Evolutionary conservation across 2,888 invertebrate species (phyloP), one percentile per base, ranked within the genome.

Genomic region (Pristionchus entomophagus): DNA sequence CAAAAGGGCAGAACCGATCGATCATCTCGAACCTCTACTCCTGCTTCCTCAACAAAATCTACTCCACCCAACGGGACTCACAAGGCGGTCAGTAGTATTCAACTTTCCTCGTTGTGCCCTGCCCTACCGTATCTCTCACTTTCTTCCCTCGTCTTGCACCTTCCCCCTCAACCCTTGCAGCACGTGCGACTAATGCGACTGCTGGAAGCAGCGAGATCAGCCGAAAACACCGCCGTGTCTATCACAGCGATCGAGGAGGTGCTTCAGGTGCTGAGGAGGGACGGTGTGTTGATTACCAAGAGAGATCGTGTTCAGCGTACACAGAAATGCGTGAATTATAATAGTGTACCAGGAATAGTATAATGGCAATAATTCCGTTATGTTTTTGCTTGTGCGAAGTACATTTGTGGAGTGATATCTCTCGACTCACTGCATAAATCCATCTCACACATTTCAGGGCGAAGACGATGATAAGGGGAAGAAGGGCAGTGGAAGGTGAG

Each of bases 1-100:
- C 95, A 95, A 53, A 82, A 86, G 38, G 87, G 62, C 6, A 49
- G n/a, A 26, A 45, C 10, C 38, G 83, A 8, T 65, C 82, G 83
- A 8, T 65, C 56, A 59, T 22, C 51, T 59, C 10, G 49, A 38
- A 19, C 17, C 49, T 26, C 26, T 6, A 59, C 26, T 12, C 26
- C 26, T 22, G n/a, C 22, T 22, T 59, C 22, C 29, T 49, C 53
- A 51, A 81, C 82, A 4, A 82, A 82, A 26, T 59, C 82, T 12
- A 59, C 82, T 12, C 38, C 56, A 32, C n/a, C 35, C 14, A 59
- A 38, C 14, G 45, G 45, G 6, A 49, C 29, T 2, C 56, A 59
- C 26, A 56, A 82, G 17, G 49, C 59, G 22, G 81, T 81, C 22
- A 81, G 81, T 35, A 35, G 1, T 45, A 32, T 78, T 26, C 26